phyloP scores from a whole-genome alignment of 1,140 invertebrate species.

The Microplitis mediator region DNA sequence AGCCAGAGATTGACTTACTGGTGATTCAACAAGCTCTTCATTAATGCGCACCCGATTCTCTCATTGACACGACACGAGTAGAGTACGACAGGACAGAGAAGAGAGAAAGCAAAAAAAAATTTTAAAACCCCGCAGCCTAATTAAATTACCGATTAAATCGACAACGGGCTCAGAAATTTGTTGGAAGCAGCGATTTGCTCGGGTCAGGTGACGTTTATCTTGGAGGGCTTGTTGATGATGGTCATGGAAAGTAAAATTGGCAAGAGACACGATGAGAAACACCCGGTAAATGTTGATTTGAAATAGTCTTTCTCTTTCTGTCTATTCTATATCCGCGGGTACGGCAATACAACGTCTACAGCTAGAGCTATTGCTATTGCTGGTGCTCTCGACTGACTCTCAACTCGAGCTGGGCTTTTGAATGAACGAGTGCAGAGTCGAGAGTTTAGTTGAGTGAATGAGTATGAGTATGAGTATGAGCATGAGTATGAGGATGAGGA shows the following conservation, averaged over 20 bases:
- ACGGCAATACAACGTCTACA: too few species aligned
- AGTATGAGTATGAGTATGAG: slow-evolving; percentile 37
- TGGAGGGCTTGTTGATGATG: slow-evolving; percentile 2
- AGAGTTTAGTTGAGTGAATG: too few species aligned
- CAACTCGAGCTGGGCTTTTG: slow-evolving; percentile 30
- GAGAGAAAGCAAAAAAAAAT: not conserved
- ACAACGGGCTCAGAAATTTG: too few species aligned
- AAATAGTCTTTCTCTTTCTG: slow-evolving; percentile 36
- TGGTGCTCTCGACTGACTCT: too few species aligned
- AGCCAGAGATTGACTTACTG: not conserved
- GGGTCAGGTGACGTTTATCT: not conserved
- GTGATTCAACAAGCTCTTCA: slow-evolving; percentile 3
- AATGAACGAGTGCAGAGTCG: slow-evolving; percentile 44
- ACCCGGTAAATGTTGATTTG: slow-evolving; percentile 50
- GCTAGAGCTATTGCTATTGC: too few species aligned
- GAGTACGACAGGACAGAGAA: too few species aligned
- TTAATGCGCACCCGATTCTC: not conserved
- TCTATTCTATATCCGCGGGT: not conserved
- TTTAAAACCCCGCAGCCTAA: too few species aligned
- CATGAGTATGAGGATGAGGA: slow-evolving; percentile 39
- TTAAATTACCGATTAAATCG: too few species aligned
- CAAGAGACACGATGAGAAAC: slow-evolving; percentile 49
- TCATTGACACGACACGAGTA: not conserved
- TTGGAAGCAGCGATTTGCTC: too few species aligned
- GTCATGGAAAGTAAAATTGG: slow-evolving; percentile 47